phyloP scores from a whole-genome alignment of 2,888 invertebrate genomes.

The Epinotia nisella region DNA sequence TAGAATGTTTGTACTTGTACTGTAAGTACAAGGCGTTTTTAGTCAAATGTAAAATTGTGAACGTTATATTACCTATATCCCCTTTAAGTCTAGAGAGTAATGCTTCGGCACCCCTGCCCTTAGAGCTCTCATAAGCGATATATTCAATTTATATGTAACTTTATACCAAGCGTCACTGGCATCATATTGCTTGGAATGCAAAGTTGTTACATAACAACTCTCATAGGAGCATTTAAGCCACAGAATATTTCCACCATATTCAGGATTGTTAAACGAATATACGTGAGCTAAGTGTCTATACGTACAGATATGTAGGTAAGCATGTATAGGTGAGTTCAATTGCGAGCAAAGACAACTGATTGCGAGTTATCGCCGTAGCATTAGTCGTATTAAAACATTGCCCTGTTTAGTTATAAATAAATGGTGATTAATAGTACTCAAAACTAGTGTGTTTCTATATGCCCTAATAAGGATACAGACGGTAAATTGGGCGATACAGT shows the following conservation, averaged over 20 bases:
- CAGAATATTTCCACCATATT: background rate
- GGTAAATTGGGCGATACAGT: slow-evolving; percentile 18
- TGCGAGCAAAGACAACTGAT: too few species aligned
- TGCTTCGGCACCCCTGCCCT: background rate
- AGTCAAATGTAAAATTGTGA: background rate
- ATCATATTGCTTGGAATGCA: background rate
- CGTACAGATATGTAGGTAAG: too few species aligned
- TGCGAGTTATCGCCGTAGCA: too few species aligned
- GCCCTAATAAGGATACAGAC: slow-evolving; percentile 5
- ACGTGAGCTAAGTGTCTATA: too few species aligned
- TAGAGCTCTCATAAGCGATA: background rate
- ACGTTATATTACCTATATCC: background rate
- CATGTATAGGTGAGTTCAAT: too few species aligned
- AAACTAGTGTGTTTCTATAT: too few species aligned
- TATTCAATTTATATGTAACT: background rate
- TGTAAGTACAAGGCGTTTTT: background rate
- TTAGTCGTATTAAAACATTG: too few species aligned
- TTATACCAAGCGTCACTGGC: background rate
- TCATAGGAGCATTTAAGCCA: background rate
- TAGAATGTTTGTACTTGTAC: too few species aligned
- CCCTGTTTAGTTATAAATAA: too few species aligned
- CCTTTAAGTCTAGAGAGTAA: background rate
- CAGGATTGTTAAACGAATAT: too few species aligned
- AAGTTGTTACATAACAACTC: background rate
- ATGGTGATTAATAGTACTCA: too few species aligned